phyloP scores from a whole-genome alignment of 2,888 invertebrate species.

The Itoplectis maculator region DNA sequence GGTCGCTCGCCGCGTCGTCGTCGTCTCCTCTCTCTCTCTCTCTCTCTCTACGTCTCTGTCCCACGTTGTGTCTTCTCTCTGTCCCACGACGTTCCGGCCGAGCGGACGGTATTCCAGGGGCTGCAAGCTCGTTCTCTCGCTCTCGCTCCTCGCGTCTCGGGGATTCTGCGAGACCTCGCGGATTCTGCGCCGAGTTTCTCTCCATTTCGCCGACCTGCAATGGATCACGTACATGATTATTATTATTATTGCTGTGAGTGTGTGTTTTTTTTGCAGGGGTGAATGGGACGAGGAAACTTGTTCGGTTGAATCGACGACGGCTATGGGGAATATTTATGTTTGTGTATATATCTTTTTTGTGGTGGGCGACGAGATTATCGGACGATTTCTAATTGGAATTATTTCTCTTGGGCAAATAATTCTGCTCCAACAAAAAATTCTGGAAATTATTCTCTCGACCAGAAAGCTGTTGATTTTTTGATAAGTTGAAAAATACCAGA shows the following conservation, averaged over 20 bases:
- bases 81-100: constrained; percentile 13
- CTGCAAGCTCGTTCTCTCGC: constrained; percentile 18
- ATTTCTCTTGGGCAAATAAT: no score
- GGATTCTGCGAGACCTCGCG: constrained; percentile 21
- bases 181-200: constrained; percentile 18
- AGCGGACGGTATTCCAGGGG: constrained; percentile 23
- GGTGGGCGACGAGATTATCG: no score
- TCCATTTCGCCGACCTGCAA: neutral
- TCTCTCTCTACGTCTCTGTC: constrained; percentile 36
- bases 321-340: no score
- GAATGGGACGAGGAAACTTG: no score
- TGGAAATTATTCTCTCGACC: no score
- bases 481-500: no score
- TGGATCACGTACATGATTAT: neutral
- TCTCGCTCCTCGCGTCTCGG: neutral
- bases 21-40: constrained; percentile 23
- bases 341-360: no score
- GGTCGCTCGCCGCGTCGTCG: constrained; percentile 31
- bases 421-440: no score
- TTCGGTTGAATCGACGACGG: no score
- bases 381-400: no score
- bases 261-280: neutral
- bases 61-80: no score
- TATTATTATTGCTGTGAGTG: neutral
- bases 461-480: no score